Evolutionary conservation across 2,113 vertebrate genomes (phyloP), one percentile per base, ranked within the genome.

Genomic region (Nycticryphes semicollaris): DNA sequence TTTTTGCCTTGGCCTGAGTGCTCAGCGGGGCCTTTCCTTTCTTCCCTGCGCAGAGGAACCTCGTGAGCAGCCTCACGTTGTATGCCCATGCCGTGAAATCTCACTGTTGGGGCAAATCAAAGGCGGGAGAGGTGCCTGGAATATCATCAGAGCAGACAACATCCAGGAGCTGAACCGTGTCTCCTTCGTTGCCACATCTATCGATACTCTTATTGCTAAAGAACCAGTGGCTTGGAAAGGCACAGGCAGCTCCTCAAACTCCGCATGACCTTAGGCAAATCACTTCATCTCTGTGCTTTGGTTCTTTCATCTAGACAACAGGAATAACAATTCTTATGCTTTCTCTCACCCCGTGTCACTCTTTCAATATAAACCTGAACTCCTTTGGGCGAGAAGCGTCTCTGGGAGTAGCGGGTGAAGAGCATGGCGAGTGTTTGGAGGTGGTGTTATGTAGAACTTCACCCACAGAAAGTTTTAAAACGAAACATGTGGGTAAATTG

Each of bases 341-440:
- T 89, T 31, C 90, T 56, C 77, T 51, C 66, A 56, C 56, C 76
- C 86, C n/a, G 7, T 37, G 53, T 72, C 7, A 1, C 24, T 80
- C 68, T 82, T 67, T 60, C 84, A 48, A 10, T 68, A 82, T 64
- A 60, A 84, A 79, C 35, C 72, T 6, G 10, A 91, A 64, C 66
- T 91, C 76, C 94, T 96, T 82, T 72, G 87, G 91, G 93, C 87
- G 60, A 86, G 84, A 93, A 75, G 22, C 33, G 54, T 81, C 77
- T 72, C 33, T 64, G 89, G 86, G 73, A 89, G 21, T 24, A 79
- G 47, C 47, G 47, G 0, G 2, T 6, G 31, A 87, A 72, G 93
- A 72, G 93, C 74, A 45, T 17, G 70, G 48, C 0, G n/a, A 31
- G 81, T 13, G 39, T 60, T 82, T 53, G 59, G 54, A 66, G 54